These are phyloP conservation scores for Drosophila putrida DNA, from an alignment of 2,888 invertebrate genomes.

Conservation along the genomic window DNA sequence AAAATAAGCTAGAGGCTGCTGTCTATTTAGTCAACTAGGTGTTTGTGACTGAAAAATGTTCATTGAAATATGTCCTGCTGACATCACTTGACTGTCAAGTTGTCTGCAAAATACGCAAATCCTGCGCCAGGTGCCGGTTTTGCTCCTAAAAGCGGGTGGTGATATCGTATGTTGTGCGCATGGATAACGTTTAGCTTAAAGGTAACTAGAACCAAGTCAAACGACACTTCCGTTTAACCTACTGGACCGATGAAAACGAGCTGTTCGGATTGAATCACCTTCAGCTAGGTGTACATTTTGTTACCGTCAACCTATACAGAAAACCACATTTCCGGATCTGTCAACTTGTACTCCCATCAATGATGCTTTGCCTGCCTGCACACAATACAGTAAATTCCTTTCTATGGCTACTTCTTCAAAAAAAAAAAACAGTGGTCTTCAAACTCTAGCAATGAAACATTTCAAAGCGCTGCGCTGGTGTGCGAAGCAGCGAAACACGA, in stretches of 20 bases:
- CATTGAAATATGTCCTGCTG: too few species aligned
- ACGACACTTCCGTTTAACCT: conserved; percentile 67
- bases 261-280: conserved; percentile 7
- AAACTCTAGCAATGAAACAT: too few species aligned
- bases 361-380: conserved; percentile 20
- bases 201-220: conserved; percentile 66
- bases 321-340: conserved; percentile 74
- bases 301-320: conserved; percentile 68
- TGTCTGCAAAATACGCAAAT: conserved; percentile 12
- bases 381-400: conserved; percentile 24
- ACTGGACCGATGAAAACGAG: conserved; percentile 11
- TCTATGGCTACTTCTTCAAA: not conserved
- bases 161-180: conserved; percentile 31
- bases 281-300: conserved; percentile 52
- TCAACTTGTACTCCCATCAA: conserved; percentile 61
- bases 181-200: conserved; percentile 35
- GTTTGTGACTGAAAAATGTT: too few species aligned
- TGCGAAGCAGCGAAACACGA: too few species aligned
- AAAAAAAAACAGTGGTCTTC: conserved; percentile 15
- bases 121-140: too few species aligned
- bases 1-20: too few species aligned
- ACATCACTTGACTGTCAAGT: conserved; percentile 23
- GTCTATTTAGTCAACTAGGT: too few species aligned
- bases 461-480: too few species aligned
- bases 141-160: conserved; percentile 18